phyloP scores from a whole-genome alignment of 1,140 invertebrate genomes.

The Magallana gigas region DNA sequence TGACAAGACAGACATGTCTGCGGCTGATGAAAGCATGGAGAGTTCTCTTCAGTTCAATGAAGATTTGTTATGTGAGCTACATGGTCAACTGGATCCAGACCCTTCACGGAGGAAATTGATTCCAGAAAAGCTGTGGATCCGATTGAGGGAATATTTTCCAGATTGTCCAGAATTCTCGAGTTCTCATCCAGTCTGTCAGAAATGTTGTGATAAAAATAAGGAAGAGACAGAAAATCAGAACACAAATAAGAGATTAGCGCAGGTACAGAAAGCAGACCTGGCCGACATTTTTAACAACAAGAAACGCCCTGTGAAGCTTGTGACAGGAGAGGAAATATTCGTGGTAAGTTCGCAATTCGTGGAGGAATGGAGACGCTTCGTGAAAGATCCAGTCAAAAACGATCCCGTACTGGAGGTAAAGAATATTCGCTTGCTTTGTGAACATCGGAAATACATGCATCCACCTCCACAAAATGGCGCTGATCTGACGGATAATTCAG shows the following conservation, averaged over 20 bases:
- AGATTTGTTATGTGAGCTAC: conserved; percentile 81
- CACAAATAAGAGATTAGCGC: conserved; percentile 63
- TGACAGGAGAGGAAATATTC: conserved; percentile 58
- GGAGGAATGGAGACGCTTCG: conserved; percentile 76
- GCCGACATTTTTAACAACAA: conserved; percentile 74
- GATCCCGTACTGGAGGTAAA: conserved; percentile 62
- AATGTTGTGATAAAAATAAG: conserved; percentile 73
- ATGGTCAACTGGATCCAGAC: conserved; percentile 77
- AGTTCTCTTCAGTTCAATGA: conserved; percentile 80
- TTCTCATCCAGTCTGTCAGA: conserved; percentile 76
- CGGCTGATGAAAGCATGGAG: conserved; percentile 67
- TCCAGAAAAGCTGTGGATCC: conserved; percentile 80
- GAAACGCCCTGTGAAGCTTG: conserved; percentile 72
- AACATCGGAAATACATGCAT: conserved; percentile 69
- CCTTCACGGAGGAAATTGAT: conserved; percentile 79
- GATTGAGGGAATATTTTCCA: conserved; percentile 82
- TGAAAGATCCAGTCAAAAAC: conserved; percentile 68
- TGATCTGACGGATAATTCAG: conserved; percentile 44
- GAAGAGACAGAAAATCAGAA: conserved; percentile 72
- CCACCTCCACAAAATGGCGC: conserved; percentile 48
- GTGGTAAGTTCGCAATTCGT: conserved; percentile 74
- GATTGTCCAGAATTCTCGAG: conserved; percentile 79
- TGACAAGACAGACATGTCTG: neutral
- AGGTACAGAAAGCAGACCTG: conserved; percentile 72
- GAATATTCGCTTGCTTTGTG: conserved; percentile 69